These are phyloP conservation scores for Drosophila borealis DNA, from an alignment of 2,888 invertebrate genomes.

Conservation along the genomic window DNA sequence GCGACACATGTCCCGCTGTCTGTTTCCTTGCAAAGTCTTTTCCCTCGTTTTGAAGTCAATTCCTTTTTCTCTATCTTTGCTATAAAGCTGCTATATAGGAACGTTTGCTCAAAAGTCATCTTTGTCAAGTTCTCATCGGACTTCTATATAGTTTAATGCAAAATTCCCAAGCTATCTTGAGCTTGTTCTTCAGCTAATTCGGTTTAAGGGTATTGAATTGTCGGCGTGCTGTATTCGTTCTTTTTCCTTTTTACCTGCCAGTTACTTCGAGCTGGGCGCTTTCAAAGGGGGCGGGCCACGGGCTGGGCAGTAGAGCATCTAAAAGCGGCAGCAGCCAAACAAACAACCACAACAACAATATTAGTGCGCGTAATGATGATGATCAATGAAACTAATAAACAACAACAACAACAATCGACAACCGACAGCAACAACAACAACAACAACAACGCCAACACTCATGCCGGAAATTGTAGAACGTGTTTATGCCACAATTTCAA, in stretches of 20 bases:
- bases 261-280: neutral
- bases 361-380: constrained; percentile 68
- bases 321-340: constrained; percentile 5
- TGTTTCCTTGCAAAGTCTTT: too few species aligned
- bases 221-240: constrained; percentile 16
- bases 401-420: constrained; percentile 34
- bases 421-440: constrained; percentile 33
- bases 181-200: too few species aligned
- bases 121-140: too few species aligned
- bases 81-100: too few species aligned
- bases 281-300: neutral
- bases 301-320: neutral
- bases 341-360: constrained; percentile 7
- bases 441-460: constrained; percentile 63
- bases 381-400: constrained; percentile 76
- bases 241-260: constrained; percentile 8
- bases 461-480: constrained; percentile 80
- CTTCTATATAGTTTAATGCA: too few species aligned
- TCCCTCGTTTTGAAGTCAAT: too few species aligned
- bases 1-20: too few species aligned
- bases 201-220: too few species aligned
- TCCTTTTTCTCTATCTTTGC: too few species aligned
- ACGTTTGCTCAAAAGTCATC: too few species aligned
- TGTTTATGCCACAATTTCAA: constrained; percentile 80
- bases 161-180: too few species aligned